A percentile compares a stretch with the other conserved stretches of the same genome.
These are phyloP conservation scores for Peromyscus aztecus DNA, from an alignment of 2,797 vertebrate species.

Conservation along the genomic window DNA sequence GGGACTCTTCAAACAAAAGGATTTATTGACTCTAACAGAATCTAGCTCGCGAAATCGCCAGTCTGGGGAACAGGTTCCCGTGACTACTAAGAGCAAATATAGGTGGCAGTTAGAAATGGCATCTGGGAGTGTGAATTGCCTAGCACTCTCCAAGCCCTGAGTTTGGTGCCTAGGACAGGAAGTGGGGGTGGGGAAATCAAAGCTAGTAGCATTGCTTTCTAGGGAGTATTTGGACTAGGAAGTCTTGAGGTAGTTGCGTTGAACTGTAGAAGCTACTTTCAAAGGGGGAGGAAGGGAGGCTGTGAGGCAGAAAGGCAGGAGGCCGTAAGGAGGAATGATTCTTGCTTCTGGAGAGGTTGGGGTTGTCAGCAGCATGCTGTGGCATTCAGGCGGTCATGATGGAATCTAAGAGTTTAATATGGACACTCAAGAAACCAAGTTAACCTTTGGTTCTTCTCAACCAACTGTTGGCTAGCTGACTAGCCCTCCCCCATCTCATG, in stretches of 20 bases:
- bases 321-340: too few relatives aligned
- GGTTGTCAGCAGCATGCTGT: background rate
- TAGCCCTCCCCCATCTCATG: too few relatives aligned
- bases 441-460: background rate
- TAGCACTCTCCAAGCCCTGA: background rate
- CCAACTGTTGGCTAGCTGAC: too few relatives aligned
- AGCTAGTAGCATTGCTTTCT: background rate
- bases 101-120: background rate
- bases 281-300: too few relatives aligned
- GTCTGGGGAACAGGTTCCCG: background rate
- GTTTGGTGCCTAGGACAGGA: background rate
- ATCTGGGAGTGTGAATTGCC: background rate
- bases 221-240: background rate
- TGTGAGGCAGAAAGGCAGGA: fast-evolving
- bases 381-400: fast-evolving
- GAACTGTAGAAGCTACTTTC: background rate
- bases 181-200: too few relatives aligned
- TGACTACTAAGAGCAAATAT: background rate
- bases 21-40: background rate
- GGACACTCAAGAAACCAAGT: background rate
- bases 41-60: background rate
- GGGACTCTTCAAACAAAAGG: background rate
- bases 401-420: background rate
- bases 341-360: background rate
- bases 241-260: background rate